Percentiles rank a stretch among this genome's conserved stretches.
Evolutionary conservation across 2,888 invertebrate species (phyloP).

Genomic region (Torymus aiolomorphi): DNA sequence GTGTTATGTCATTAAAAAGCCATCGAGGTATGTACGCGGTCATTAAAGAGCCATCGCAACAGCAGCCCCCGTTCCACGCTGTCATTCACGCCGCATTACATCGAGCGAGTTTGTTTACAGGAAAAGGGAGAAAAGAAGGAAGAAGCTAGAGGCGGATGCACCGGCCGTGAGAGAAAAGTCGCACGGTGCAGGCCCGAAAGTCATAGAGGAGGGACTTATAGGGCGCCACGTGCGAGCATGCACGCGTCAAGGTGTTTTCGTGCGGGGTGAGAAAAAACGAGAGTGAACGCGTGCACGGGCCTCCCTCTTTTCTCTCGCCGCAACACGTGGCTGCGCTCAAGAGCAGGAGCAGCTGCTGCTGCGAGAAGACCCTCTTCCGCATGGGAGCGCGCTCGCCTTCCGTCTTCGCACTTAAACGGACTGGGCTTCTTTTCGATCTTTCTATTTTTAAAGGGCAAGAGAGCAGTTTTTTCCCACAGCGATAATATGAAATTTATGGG

Average conservation of each 20-base stretch:
- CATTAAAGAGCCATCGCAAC: too few species aligned
- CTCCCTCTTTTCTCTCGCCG: not conserved
- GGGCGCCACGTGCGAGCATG: constrained; percentile 16
- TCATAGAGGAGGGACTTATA: not conserved
- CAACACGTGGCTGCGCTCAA: constrained; percentile 36
- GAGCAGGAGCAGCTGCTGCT: constrained; percentile 40
- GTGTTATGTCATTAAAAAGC: too few species aligned
- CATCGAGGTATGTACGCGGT: too few species aligned
- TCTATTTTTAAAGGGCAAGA: constrained; percentile 48
- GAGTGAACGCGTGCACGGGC: not conserved
- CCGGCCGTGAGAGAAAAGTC: constrained; percentile 40
- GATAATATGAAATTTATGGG: constrained; percentile 50
- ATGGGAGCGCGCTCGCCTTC: constrained; percentile 27
- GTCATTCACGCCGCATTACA: too few species aligned
- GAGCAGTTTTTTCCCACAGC: constrained; percentile 50
- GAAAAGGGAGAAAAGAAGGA: constrained; percentile 14
- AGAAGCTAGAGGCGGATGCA: not conserved
- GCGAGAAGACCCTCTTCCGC: constrained; percentile 54
- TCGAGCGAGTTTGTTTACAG: constrained; percentile 16
- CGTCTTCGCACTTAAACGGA: constrained; percentile 22
- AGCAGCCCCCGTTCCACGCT: too few species aligned
- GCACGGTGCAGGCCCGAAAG: constrained; percentile 16
- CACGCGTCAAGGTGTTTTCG: constrained; percentile 26
- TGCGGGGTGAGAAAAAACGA: constrained; percentile 35
- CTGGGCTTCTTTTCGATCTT: constrained; percentile 22